A percentile compares a stretch with the other conserved stretches of the same genome.
These are phyloP conservation scores for Pogonomyrmex barbatus DNA, from an alignment of 1,140 invertebrate species.

Conservation along the genomic window DNA sequence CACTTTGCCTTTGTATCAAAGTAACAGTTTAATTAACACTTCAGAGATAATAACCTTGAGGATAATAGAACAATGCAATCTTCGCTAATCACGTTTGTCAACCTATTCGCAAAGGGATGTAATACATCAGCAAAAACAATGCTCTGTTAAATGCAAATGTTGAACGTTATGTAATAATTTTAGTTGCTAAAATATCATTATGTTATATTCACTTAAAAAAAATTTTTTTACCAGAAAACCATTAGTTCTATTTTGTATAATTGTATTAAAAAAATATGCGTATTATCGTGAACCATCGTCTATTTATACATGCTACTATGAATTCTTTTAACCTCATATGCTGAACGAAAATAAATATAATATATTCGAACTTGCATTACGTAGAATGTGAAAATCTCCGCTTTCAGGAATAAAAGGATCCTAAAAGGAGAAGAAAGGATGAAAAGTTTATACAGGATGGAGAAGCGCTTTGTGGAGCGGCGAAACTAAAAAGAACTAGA, in stretches of 20 bases:
- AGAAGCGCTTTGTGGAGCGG: neutral
- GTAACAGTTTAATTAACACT: slow-evolving; percentile 21
- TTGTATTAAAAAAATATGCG: neutral
- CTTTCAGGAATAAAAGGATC: slow-evolving; percentile 1
- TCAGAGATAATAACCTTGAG: neutral
- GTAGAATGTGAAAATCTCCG: neutral
- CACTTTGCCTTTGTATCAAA: neutral
- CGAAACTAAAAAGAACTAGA: slow-evolving; percentile 18
- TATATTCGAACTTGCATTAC: neutral
- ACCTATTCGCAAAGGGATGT: neutral
- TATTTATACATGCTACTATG: no score
- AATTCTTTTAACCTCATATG: neutral
- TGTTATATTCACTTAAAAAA: neutral
- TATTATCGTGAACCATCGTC: neutral
- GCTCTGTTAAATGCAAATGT: neutral
- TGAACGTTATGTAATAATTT: neutral
- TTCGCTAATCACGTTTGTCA: neutral
- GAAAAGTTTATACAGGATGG: slow-evolving; percentile 21
- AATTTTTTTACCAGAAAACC: neutral
- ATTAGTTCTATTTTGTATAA: neutral
- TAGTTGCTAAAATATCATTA: neutral
- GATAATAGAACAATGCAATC: neutral
- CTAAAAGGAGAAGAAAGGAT: slow-evolving; percentile 5
- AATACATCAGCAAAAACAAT: neutral
- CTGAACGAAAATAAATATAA: neutral